Evolutionary conservation across 2,797 vertebrate genomes (phyloP), one percentile per base, ranked within the genome.

Genomic region (Etheostoma perlongum): DNA sequence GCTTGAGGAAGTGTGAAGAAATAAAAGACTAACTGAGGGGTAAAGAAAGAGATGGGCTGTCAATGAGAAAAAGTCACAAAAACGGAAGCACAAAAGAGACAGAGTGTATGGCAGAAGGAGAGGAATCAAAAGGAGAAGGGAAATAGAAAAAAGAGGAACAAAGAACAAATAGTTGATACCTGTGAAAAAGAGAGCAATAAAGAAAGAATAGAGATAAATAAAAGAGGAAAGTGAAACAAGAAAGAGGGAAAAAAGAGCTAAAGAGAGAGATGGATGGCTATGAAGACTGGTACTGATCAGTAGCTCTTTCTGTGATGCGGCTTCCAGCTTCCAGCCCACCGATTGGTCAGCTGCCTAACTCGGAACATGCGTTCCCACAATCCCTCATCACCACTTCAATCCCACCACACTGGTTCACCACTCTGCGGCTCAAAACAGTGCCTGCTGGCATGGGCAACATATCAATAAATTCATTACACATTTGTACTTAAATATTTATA

Each of bases 401-500:
- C 86, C 89, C 88, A 88, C 94, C 93, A 92, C 92, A 91, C 82
- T 92, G 94, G 94, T 95, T 93, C 89, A 92, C 95, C 94, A 93
- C 94, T 91, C 86, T 92, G 90, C 46, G 92, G 89, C 84, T 93
- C 87, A 88, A 91, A 94, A 92, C 92, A 91, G 93, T 91, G 92
- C 91, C 91, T 93, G 90, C 90, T 93, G 91, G 90, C 93, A 94
- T 81, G 92, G 86, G 88, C 93, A 92, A 95, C 93, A 94, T 94
- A 95, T 95, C 95, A 95, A 94, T 95, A 95, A 93, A 94, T 95
- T 95, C 93, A 95, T 95, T 95, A 95, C 94, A 91, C 88, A 93
- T 94, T 94, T 95, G 93, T 95, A 94, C 92, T 94, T 92, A 94
- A 94, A 94, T 92, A 95, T 95, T 94, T 94, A 91, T 93, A 89